Conservation (phyloP, 2,797 vertebrate genomes). For the Spizella passerina region DNA sequence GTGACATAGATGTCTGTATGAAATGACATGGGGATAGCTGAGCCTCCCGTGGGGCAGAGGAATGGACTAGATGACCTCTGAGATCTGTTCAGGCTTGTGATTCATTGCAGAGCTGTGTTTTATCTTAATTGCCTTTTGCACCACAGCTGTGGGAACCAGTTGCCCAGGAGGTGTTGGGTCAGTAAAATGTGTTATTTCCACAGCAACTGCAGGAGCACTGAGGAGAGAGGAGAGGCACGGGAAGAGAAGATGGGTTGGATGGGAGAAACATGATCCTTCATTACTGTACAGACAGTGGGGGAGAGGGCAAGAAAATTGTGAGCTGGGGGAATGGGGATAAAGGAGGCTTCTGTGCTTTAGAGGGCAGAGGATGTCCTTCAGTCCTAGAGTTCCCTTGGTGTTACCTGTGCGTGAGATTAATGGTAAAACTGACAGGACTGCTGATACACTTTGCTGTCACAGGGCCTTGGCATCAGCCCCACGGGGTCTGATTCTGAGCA, state of each 20-base stretch:
- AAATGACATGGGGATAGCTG: conserved; percentile 10
- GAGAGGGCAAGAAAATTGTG: not conserved
- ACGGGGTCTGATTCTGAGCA: not conserved
- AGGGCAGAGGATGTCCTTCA: not conserved
- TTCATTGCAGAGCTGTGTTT: not conserved
- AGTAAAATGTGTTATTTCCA: not conserved
- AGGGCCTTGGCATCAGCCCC: not conserved
- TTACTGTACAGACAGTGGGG: not conserved
- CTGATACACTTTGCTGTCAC: not conserved
- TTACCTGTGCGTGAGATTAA: not conserved
- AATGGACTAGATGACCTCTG: conserved; percentile 17
- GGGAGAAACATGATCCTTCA: not conserved
- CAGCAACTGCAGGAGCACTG: not conserved
- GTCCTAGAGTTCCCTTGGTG: not conserved
- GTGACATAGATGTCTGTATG: conserved; percentile 1
- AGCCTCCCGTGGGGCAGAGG: conserved; percentile 6
- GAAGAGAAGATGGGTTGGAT: not conserved
- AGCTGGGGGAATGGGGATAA: not conserved
- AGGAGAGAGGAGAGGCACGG: not conserved
- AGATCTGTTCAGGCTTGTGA: conserved; percentile 27
- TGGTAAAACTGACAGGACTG: not conserved
- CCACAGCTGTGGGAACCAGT: conserved; percentile 1
- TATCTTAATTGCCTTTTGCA: conserved; percentile 42
- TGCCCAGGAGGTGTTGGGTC: conserved; percentile 9
- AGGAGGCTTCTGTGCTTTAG: not conserved